phyloP scores from a whole-genome alignment of 2,888 invertebrate species.

The Hymenopus coronatus region DNA sequence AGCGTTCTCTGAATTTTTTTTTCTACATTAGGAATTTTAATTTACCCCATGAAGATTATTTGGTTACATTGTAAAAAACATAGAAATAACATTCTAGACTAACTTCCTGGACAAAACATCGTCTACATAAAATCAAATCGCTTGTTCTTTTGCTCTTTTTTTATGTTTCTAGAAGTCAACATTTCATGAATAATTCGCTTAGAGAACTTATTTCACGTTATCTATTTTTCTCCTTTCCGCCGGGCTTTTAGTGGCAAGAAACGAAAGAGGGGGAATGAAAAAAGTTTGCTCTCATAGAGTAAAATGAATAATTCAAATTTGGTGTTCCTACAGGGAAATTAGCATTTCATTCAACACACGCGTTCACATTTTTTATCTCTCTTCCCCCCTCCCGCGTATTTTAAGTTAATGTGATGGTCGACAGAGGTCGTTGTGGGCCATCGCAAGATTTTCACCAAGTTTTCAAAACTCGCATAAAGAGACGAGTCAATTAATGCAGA shows the following conservation, averaged over 20 bases:
- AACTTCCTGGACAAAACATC: not conserved
- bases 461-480: not conserved
- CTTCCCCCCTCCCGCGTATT: not conserved
- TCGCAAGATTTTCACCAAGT: not conserved
- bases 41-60: no score
- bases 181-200: conserved; percentile 22
- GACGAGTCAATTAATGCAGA: not conserved
- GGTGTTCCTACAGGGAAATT: conserved; percentile 10
- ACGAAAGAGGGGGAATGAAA: not conserved
- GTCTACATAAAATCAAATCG: conserved; percentile 10
- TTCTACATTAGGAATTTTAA: no score
- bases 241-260: not conserved
- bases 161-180: not conserved
- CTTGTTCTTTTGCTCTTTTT: not conserved
- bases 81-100: no score
- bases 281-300: conserved; percentile 14
- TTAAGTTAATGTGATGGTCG: not conserved
- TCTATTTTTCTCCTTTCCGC: not conserved
- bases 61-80: no score
- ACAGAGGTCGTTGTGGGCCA: not conserved
- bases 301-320: conserved; percentile 22
- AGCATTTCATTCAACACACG: conserved; percentile 15
- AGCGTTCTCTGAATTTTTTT: no score
- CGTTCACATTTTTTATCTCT: not conserved
- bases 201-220: conserved; percentile 10